These are phyloP conservation scores for Eulemur mongoz DNA, from an alignment of 2,797 vertebrate species.

Conservation along the genomic window DNA sequence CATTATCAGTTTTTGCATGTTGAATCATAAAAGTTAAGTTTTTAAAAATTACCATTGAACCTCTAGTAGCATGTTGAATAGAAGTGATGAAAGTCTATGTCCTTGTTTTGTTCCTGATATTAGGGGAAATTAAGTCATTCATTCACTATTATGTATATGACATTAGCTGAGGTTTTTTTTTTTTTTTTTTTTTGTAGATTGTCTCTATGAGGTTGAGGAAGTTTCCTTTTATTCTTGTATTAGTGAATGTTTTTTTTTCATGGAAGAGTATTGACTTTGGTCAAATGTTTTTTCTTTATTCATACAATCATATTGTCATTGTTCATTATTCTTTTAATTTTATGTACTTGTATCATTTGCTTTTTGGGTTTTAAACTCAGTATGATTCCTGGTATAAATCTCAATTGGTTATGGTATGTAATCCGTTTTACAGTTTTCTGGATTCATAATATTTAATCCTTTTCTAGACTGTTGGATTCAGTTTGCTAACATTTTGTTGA, in stretches of 20 bases:
- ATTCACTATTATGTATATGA: too few species aligned
- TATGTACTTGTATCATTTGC: background rate
- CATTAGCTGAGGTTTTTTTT: too few species aligned
- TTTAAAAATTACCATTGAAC: background rate
- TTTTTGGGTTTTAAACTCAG: background rate
- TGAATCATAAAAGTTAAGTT: background rate
- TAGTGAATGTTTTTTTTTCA: background rate
- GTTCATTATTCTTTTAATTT: background rate
- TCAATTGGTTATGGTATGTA: background rate
- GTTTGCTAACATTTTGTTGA: too few species aligned
- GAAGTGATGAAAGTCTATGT: background rate
- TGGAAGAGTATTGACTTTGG: background rate
- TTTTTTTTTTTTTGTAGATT: too few species aligned
- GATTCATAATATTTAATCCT: background rate
- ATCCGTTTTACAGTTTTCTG: background rate
- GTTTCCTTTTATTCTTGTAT: too few species aligned
- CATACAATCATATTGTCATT: background rate
- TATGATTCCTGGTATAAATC: background rate
- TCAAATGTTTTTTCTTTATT: background rate
- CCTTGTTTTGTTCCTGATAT: too few species aligned
- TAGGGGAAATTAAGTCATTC: too few species aligned
- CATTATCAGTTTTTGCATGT: background rate
- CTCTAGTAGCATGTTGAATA: background rate
- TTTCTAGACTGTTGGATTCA: too few species aligned
- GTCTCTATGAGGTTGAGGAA: too few species aligned